phyloP scores from a whole-genome alignment of 2,888 invertebrate species.

The Nebria salina region DNA sequence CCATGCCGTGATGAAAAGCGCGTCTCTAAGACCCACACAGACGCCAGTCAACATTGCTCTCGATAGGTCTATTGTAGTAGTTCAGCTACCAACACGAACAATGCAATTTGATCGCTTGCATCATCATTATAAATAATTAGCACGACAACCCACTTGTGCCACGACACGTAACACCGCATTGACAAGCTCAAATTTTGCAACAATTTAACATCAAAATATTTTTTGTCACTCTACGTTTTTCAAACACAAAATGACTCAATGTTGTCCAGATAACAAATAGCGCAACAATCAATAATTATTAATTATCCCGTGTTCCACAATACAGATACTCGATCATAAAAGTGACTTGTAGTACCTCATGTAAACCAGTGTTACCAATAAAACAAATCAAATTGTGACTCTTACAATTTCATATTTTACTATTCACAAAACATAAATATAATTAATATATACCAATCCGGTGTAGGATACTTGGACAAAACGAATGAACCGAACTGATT shows the following conservation, averaged over 20 bases:
- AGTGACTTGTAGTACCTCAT: neutral
- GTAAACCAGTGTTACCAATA: neutral
- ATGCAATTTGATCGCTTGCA: conserved; percentile 16
- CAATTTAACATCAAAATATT: neutral
- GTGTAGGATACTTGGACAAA: neutral
- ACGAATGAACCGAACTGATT: conserved; percentile 7
- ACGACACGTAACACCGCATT: neutral
- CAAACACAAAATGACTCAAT: too few relatives aligned
- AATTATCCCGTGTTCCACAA: neutral
- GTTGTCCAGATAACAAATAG: neutral
- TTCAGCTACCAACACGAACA: conserved; percentile 12
- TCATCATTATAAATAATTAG: conserved; percentile 23
- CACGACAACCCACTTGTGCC: conserved; percentile 10
- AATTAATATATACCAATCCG: neutral
- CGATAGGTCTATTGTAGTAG: conserved; percentile 1
- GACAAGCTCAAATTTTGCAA: neutral
- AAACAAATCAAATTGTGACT: neutral
- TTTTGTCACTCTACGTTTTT: neutral
- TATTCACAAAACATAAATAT: neutral
- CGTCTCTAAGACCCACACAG: neutral
- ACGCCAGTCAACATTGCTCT: neutral
- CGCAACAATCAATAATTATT: neutral
- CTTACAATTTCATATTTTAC: neutral
- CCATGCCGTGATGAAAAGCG: neutral
- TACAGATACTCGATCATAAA: conserved; percentile 1